Conservation (phyloP, 1,140 invertebrate species). For the Anoplophora glabripennis region DNA sequence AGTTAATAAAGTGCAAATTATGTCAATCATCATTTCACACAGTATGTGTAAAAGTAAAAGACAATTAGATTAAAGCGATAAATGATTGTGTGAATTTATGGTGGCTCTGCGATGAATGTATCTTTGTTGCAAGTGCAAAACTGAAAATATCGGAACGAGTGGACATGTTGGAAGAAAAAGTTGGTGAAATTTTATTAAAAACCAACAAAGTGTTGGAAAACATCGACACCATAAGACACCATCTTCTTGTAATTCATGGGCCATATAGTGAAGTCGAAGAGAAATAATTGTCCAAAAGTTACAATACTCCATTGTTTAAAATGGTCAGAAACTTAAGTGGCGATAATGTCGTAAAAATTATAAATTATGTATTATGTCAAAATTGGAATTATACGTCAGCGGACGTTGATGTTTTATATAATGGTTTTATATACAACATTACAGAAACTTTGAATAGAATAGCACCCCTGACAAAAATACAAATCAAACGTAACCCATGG, state of each 20-base stretch:
- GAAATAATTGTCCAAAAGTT: not conserved
- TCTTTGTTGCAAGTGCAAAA: not conserved
- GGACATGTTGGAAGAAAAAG: not conserved
- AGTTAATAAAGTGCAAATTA: slow-evolving; percentile 8
- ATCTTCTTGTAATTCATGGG: not conserved
- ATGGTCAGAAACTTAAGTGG: too few relatives aligned
- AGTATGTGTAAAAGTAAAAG: slow-evolving; percentile 12
- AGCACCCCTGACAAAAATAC: too few relatives aligned
- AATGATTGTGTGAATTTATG: slow-evolving; percentile 4
- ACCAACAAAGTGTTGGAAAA: not conserved
- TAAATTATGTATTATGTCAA: too few relatives aligned
- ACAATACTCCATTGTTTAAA: too few relatives aligned
- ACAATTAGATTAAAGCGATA: slow-evolving; percentile 6
- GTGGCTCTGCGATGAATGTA: slow-evolving; percentile 16
- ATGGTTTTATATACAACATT: too few relatives aligned
- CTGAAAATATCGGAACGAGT: not conserved
- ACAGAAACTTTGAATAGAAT: too few relatives aligned
- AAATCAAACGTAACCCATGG: too few relatives aligned
- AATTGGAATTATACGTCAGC: too few relatives aligned
- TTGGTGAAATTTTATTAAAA: not conserved
- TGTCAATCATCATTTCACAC: slow-evolving; percentile 9
- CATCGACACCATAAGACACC: not conserved
- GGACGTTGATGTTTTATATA: too few relatives aligned
- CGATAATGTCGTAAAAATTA: too few relatives aligned
- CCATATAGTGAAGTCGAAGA: not conserved